A percentile compares a stretch with the other conserved stretches of the same genome.
These are phyloP conservation scores for Rhagophthalmus giganteus DNA, from an alignment of 2,888 invertebrate genomes.

Conservation along the genomic window DNA sequence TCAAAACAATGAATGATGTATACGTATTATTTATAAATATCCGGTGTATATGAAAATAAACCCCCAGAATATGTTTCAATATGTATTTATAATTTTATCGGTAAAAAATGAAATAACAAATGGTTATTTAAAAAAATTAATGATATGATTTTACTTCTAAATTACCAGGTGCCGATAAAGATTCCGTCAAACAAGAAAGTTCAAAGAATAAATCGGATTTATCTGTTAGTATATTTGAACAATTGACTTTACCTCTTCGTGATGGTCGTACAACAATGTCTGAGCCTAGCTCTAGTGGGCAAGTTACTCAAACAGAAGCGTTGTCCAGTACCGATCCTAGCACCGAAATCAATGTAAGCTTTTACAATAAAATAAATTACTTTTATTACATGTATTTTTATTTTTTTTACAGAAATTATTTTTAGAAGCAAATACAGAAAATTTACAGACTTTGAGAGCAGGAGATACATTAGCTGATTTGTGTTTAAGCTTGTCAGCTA, in stretches of 20 bases:
- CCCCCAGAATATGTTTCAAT: no score
- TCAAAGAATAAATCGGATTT: constrained; percentile 70
- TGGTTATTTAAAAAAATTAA: background rate
- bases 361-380: background rate
- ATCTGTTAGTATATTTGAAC: constrained; percentile 72
- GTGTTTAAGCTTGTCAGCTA: constrained; percentile 75
- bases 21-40: no score
- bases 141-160: background rate
- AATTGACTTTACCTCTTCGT: constrained; percentile 69
- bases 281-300: constrained; percentile 54
- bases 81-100: no score
- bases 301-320: constrained; percentile 54
- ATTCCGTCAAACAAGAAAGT: constrained; percentile 58
- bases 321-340: constrained; percentile 54
- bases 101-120: background rate
- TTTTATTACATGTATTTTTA: constrained; percentile 4
- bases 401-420: constrained; percentile 70
- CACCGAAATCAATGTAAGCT: constrained; percentile 57
- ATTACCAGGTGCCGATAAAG: constrained; percentile 57
- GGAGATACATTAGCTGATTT: constrained; percentile 81
- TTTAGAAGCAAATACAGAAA: constrained; percentile 74
- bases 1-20: no score
- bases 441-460: constrained; percentile 79
- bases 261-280: constrained; percentile 55
- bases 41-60: no score